These are phyloP conservation scores for Platynereis dumerilii DNA, from an alignment of 2,888 invertebrate genomes.

Conservation along the genomic window DNA sequence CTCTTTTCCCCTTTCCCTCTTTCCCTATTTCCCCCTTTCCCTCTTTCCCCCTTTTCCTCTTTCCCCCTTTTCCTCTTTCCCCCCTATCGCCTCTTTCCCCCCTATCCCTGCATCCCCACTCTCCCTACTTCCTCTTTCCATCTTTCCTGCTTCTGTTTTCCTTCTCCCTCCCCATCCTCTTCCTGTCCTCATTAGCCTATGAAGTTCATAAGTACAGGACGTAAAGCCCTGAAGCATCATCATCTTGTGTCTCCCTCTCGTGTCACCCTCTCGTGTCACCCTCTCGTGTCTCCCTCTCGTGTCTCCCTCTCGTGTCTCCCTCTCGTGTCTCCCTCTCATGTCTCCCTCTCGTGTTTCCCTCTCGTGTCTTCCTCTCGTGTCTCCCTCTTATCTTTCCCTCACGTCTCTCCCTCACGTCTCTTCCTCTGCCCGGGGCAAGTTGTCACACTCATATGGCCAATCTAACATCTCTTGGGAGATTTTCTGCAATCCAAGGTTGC, in stretches of 20 bases:
- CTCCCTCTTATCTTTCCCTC: neutral
- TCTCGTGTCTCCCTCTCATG: neutral
- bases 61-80: neutral
- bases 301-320: neutral
- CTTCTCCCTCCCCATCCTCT: constrained; percentile 4
- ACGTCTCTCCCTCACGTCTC: neutral
- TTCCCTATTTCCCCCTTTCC: neutral
- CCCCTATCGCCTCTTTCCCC: neutral
- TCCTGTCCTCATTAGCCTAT: too few relatives aligned
- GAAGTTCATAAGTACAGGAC: too few relatives aligned
- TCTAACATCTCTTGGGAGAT: too few relatives aligned
- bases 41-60: constrained; percentile 1
- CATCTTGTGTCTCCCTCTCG: neutral
- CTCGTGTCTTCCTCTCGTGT: constrained; percentile 1
- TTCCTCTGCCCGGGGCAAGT: too few relatives aligned
- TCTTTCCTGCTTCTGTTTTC: neutral
- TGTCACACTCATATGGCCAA: too few relatives aligned
- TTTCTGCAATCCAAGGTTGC: too few relatives aligned
- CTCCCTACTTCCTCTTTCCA: neutral
- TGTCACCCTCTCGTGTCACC: neutral
- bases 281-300: neutral
- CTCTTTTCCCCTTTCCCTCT: neutral
- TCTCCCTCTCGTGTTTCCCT: neutral
- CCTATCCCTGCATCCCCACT: neutral
- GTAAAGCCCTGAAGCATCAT: too few relatives aligned